These are phyloP conservation scores for Phrynocephalus forsythii DNA, from an alignment of 2,797 vertebrate genomes.

Conservation along the genomic window DNA sequence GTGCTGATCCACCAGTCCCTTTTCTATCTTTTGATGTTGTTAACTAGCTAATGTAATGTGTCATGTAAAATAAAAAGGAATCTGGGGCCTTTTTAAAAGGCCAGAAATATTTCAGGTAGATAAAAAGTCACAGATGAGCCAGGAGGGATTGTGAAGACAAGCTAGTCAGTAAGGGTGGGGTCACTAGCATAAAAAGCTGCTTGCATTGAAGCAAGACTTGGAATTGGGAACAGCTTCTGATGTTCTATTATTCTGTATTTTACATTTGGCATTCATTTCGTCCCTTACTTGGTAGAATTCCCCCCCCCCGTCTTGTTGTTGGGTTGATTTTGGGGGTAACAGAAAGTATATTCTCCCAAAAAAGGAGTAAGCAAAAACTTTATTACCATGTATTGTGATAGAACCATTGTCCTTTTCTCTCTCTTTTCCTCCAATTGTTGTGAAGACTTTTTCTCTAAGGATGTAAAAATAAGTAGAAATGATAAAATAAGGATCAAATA, in stretches of 20 bases:
- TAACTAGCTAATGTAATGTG: background rate
- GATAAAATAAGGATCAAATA: background rate
- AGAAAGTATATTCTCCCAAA: background rate
- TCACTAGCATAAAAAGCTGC: background rate
- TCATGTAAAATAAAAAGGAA: background rate
- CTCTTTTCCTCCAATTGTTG: background rate
- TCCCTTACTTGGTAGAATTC: background rate
- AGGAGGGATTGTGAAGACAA: background rate
- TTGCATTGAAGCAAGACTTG: background rate
- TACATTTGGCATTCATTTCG: background rate
- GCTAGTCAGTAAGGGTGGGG: too few species aligned
- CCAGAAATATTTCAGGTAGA: background rate
- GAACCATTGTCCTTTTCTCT: background rate
- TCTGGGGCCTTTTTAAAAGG: background rate
- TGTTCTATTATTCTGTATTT: background rate
- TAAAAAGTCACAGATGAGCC: background rate
- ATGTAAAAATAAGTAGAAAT: background rate
- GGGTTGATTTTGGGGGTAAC: background rate
- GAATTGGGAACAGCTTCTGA: background rate
- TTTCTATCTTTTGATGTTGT: background rate
- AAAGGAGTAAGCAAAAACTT: background rate
- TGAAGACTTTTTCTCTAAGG: background rate
- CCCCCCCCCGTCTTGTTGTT: too few species aligned
- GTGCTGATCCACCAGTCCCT: slow-evolving; percentile 23
- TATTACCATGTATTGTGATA: background rate